These are phyloP conservation scores for Trypoxylon attenuatum DNA, from an alignment of 2,888 invertebrate species.

Conservation along the genomic window DNA sequence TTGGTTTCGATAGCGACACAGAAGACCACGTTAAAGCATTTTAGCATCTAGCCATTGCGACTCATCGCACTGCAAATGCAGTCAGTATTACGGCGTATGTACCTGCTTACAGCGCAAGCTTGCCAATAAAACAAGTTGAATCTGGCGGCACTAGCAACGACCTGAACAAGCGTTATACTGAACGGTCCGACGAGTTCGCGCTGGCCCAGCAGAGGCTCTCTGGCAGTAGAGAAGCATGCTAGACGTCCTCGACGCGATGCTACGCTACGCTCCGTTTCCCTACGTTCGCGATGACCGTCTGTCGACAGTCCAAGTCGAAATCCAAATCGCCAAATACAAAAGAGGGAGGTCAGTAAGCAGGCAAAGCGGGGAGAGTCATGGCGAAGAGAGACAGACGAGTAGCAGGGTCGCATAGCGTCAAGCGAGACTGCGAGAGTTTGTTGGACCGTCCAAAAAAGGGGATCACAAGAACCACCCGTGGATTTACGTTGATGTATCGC, in stretches of 20 bases:
- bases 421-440: slow-evolving; percentile 37
- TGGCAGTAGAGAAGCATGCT: background rate
- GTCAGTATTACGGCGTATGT: too few relatives aligned
- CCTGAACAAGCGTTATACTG: background rate
- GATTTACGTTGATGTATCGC: slow-evolving; percentile 64
- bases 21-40: too few relatives aligned
- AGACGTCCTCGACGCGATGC: too few relatives aligned
- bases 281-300: background rate
- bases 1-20: too few relatives aligned
- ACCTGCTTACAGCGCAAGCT: background rate
- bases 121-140: background rate
- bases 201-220: too few relatives aligned
- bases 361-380: slow-evolving; percentile 19
- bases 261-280: background rate
- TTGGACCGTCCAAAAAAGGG: slow-evolving; percentile 36
- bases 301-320: too few relatives aligned
- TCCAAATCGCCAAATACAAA: background rate
- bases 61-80: too few relatives aligned
- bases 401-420: slow-evolving; percentile 8
- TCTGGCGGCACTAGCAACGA: background rate
- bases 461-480: slow-evolving; percentile 42
- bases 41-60: too few relatives aligned
- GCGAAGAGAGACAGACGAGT: background rate
- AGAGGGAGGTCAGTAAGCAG: slow-evolving; percentile 9
- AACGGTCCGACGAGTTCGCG: background rate